A percentile compares a stretch with the other conserved stretches of the same genome.
Conservation (phyloP, 2,797 vertebrate species). For the Pempheris klunzingeri region DNA sequence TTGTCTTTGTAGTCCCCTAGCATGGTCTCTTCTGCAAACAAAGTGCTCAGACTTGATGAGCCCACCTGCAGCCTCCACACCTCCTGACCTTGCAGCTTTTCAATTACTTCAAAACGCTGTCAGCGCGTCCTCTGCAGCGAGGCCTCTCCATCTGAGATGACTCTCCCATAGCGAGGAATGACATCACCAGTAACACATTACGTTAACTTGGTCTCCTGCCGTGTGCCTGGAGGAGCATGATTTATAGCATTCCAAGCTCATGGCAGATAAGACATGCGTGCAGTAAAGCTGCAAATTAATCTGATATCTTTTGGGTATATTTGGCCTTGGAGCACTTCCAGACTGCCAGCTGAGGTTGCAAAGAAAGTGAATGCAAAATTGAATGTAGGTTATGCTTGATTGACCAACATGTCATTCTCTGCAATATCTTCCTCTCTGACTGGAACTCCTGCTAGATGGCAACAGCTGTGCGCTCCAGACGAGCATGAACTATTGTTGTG, state of each 20-base stretch:
- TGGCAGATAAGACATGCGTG: slow-evolving; percentile 39
- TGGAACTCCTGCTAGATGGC: slow-evolving; percentile 30
- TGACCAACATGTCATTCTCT: slow-evolving; percentile 3
- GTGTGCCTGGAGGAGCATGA: slow-evolving; percentile 20
- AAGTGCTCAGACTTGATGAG: not conserved
- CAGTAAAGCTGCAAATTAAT: slow-evolving; percentile 25
- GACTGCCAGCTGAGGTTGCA: slow-evolving; percentile 16
- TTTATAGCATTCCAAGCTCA: slow-evolving; percentile 49
- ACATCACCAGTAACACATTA: slow-evolving; percentile 65
- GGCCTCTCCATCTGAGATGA: slow-evolving; percentile 19
- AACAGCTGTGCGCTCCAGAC: slow-evolving; percentile 67
- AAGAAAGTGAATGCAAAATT: slow-evolving; percentile 19
- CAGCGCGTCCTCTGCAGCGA: not conserved
- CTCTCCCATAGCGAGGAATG: slow-evolving; percentile 30
- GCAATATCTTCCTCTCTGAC: slow-evolving; percentile 1
- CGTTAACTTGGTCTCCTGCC: slow-evolving; percentile 48
- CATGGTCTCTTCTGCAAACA: not conserved
- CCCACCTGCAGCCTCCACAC: not conserved
- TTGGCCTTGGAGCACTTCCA: not conserved
- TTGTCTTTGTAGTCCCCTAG: not conserved
- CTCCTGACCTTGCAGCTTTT: not conserved
- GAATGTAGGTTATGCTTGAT: slow-evolving; percentile 4
- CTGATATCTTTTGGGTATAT: slow-evolving; percentile 26
- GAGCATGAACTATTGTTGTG: slow-evolving; percentile 66
- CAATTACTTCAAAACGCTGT: not conserved